These are phyloP conservation scores for Anaspis maculata DNA, from an alignment of 2,888 invertebrate genomes.

Conservation along the genomic window DNA sequence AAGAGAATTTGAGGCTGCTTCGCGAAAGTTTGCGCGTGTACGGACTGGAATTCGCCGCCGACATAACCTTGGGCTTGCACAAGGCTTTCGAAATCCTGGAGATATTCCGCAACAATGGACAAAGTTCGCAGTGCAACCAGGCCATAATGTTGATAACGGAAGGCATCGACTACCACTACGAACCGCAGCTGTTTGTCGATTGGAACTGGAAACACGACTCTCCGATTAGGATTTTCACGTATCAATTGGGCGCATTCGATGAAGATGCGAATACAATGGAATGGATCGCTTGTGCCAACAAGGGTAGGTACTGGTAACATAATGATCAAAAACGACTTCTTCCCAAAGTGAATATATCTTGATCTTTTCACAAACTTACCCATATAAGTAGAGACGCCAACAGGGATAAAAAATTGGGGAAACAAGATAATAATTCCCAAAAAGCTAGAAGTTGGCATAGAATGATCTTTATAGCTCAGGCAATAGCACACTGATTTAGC, in stretches of 20 bases:
- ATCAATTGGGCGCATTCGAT: slow-evolving; percentile 70
- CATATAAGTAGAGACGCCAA: no score
- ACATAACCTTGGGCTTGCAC: slow-evolving; percentile 40
- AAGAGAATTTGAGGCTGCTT: slow-evolving; percentile 38
- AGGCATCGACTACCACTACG: slow-evolving; percentile 88
- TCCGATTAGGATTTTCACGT: slow-evolving; percentile 93
- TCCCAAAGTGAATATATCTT: no score
- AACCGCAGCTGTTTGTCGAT: slow-evolving; percentile 71
- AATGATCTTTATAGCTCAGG: no score
- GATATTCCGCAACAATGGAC: slow-evolving; percentile 23
- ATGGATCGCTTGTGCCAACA: slow-evolving; percentile 97
- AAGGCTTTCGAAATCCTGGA: slow-evolving; percentile 79
- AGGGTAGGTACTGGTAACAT: no score
- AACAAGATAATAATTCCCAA: no score
- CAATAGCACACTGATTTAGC: no score
- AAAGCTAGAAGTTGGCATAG: no score
- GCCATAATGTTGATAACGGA: slow-evolving; percentile 98
- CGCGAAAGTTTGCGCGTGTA: slow-evolving; percentile 35
- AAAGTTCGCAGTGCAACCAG: slow-evolving; percentile 61
- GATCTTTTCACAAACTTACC: no score
- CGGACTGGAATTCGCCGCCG: slow-evolving; percentile 26
- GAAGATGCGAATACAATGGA: slow-evolving; percentile 64
- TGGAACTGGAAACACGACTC: slow-evolving; percentile 67
- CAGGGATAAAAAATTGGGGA: no score
- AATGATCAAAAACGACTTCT: no score